Evolutionary conservation across 1,140 invertebrate genomes (phyloP).

Genomic region (Tenebrio molitor): DNA sequence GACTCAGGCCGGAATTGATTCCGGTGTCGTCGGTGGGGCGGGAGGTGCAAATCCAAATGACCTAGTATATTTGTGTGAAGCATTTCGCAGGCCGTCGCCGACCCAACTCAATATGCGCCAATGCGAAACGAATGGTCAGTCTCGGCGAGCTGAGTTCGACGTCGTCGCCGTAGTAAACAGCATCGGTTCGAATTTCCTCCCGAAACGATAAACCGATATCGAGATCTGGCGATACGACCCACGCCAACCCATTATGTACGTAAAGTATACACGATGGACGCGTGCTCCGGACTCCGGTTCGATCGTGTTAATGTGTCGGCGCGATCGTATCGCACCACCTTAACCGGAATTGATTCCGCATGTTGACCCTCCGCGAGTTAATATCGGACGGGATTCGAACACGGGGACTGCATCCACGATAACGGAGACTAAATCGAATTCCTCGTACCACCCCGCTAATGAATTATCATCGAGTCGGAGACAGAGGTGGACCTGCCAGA

Average conservation of each 20-base stretch:
- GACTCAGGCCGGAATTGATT: conserved; percentile 52
- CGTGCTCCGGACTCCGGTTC: not conserved
- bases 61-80: conserved; percentile 54
- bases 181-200: conserved; percentile 26
- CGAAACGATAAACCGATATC: conserved; percentile 9
- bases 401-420: no score
- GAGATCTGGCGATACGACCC: conserved; percentile 20
- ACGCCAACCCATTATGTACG: conserved; percentile 37
- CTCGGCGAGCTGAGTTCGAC: not conserved
- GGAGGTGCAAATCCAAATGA: conserved; percentile 50
- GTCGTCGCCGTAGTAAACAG: not conserved
- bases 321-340: conserved; percentile 44
- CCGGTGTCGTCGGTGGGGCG: conserved; percentile 37
- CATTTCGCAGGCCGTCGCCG: conserved; percentile 47
- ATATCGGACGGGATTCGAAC: no score
- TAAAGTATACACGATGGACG: conserved; percentile 44
- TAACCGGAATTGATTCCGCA: conserved; percentile 47
- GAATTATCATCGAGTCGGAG: no score
- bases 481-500: no score
- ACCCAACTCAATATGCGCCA: conserved; percentile 23
- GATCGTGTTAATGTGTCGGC: conserved; percentile 48
- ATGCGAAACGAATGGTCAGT: conserved; percentile 39
- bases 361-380: conserved; percentile 27
- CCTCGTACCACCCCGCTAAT: no score
- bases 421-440: no score